Evolutionary conservation across 2,797 vertebrate genomes (phyloP).

Genomic region (Trachops cirrhosus): DNA sequence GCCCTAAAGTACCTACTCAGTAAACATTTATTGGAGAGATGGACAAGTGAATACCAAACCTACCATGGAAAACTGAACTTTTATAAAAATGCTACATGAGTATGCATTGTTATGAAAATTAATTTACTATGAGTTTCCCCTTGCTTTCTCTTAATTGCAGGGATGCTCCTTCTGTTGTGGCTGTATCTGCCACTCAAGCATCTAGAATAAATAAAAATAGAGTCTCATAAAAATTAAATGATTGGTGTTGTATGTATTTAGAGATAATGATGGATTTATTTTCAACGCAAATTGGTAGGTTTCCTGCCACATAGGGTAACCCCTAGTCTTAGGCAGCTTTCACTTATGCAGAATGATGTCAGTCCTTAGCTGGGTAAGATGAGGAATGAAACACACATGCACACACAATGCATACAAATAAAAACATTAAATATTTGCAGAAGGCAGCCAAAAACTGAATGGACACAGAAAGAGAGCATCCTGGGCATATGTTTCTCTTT

Average conservation of each 20-base stretch:
- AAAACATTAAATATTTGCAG: neutral
- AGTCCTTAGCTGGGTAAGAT: neutral
- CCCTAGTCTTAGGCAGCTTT: neutral
- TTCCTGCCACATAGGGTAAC: constrained; percentile 2
- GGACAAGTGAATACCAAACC: neutral
- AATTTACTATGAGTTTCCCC: neutral
- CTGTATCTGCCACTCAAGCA: neutral
- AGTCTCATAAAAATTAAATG: constrained; percentile 34
- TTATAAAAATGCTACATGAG: constrained; percentile 4
- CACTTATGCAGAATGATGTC: neutral
- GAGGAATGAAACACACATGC: neutral
- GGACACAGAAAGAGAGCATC: neutral
- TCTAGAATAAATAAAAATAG: neutral
- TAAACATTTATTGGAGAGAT: neutral
- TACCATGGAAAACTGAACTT: neutral
- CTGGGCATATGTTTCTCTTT: neutral
- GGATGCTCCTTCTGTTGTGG: neutral
- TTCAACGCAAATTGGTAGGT: constrained; percentile 12
- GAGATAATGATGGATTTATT: constrained; percentile 37
- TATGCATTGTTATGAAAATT: neutral
- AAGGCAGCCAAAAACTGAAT: constrained; percentile 10
- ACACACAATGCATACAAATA: neutral
- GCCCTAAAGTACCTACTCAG: neutral
- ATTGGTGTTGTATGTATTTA: neutral
- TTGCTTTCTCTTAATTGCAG: neutral